Conservation (phyloP, 2,113 vertebrate species). For the Isurus oxyrinchus region DNA sequence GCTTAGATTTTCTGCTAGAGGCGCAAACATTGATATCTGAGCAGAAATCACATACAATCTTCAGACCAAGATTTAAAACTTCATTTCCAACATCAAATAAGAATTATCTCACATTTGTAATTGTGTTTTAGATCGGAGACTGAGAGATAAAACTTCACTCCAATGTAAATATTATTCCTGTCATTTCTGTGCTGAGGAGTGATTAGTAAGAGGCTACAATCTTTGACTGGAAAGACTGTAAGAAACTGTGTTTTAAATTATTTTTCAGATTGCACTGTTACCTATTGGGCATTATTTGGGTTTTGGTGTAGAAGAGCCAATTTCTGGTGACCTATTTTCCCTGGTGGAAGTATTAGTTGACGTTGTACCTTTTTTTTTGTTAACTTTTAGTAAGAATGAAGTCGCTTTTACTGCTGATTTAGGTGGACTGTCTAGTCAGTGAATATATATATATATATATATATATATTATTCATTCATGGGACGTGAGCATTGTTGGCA, state of each 20-base stretch:
- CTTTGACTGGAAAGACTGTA: neutral
- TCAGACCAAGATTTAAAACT: neutral
- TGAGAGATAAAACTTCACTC: neutral
- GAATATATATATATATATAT: neutral
- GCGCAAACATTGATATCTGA: neutral
- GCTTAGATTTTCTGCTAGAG: neutral
- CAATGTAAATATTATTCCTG: neutral
- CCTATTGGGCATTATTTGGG: neutral
- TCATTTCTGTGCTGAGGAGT: neutral
- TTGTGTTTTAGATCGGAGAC: neutral
- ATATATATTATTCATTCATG: too few relatives aligned
- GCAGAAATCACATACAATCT: neutral
- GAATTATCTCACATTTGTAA: neutral
- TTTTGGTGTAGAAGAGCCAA: neutral
- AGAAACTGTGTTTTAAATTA: neutral
- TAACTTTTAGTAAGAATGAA: neutral
- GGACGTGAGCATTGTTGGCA: too few relatives aligned
- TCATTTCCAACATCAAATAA: neutral
- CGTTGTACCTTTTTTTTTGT: neutral
- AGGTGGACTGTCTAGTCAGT: neutral
- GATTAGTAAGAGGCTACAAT: neutral
- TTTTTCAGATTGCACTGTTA: neutral
- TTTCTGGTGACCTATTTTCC: neutral
- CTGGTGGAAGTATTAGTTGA: neutral
- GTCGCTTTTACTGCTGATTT: neutral